A percentile compares a stretch with the other conserved stretches of the same genome.
These are phyloP conservation scores for Lasiurus cinereus DNA, from an alignment of 2,113 vertebrate species.

Conservation along the genomic window DNA sequence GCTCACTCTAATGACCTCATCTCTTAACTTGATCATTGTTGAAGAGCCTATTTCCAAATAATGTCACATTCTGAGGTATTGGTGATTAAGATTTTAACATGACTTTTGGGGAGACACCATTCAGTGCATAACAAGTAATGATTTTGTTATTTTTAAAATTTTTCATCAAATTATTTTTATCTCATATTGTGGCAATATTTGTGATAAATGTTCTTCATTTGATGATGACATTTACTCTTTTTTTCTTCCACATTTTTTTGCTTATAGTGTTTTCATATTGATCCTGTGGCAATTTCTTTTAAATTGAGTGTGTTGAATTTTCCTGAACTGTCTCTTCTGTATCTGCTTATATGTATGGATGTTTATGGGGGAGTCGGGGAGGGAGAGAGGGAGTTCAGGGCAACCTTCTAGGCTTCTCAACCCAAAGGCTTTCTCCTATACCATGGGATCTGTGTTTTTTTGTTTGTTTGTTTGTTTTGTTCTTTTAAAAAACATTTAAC, in stretches of 20 bases:
- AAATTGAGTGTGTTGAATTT: neutral
- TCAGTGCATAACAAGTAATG: neutral
- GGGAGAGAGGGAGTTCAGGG: too few relatives aligned
- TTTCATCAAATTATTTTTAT: neutral
- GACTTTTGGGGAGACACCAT: neutral
- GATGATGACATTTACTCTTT: neutral
- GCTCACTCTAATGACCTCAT: neutral
- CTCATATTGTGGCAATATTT: neutral
- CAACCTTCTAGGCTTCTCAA: too few relatives aligned
- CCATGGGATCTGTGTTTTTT: too few relatives aligned
- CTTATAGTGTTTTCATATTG: neutral
- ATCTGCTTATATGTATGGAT: neutral
- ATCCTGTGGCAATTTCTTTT: neutral
- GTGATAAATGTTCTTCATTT: neutral
- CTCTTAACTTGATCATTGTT: neutral
- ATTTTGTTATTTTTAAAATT: neutral
- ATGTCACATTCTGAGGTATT: neutral
- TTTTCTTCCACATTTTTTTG: neutral
- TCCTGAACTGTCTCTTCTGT: neutral
- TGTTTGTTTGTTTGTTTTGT: too few relatives aligned
- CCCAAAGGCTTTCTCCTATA: too few relatives aligned
- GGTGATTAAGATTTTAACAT: neutral
- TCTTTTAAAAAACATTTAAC: too few relatives aligned
- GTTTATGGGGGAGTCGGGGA: too few relatives aligned
- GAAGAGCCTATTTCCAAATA: neutral